Evolutionary conservation across 2,797 vertebrate genomes (phyloP).

Genomic region (Micrastur ruficollis): DNA sequence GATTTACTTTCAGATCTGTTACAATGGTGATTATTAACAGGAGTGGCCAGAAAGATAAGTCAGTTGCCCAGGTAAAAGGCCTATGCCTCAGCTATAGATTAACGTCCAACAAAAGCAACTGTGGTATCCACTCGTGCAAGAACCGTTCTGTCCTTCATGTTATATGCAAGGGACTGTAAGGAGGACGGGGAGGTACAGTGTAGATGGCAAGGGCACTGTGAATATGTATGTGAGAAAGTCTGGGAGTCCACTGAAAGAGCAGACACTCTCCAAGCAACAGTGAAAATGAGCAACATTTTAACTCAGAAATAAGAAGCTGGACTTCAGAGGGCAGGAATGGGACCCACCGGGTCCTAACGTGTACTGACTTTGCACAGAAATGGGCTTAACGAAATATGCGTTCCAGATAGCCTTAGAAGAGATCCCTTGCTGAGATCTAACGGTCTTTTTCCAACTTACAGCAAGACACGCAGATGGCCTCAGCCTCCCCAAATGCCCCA

Average conservation of each 20-base stretch:
- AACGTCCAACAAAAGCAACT: background rate
- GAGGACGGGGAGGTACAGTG: rapidly evolving
- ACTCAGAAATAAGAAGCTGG: background rate
- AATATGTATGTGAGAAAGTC: background rate
- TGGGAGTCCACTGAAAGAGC: background rate
- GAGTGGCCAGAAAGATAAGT: too few species aligned
- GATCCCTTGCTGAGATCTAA: background rate
- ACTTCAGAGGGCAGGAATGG: background rate
- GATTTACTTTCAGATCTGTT: background rate
- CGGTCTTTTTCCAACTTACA: background rate
- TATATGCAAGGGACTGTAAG: background rate
- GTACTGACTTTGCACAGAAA: background rate
- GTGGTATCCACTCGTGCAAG: background rate
- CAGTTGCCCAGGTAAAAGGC: rapidly evolving
- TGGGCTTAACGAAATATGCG: background rate
- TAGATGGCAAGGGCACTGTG: background rate
- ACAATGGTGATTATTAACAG: rapidly evolving
- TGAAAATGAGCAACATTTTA: background rate
- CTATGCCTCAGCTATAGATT: background rate
- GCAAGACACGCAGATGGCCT: background rate
- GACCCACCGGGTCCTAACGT: background rate
- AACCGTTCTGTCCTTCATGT: rapidly evolving
- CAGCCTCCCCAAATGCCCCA: background rate
- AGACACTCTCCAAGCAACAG: background rate
- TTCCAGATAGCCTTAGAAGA: background rate